phyloP scores from a whole-genome alignment of 1,140 invertebrate genomes.

The Phocides pigmalion region DNA sequence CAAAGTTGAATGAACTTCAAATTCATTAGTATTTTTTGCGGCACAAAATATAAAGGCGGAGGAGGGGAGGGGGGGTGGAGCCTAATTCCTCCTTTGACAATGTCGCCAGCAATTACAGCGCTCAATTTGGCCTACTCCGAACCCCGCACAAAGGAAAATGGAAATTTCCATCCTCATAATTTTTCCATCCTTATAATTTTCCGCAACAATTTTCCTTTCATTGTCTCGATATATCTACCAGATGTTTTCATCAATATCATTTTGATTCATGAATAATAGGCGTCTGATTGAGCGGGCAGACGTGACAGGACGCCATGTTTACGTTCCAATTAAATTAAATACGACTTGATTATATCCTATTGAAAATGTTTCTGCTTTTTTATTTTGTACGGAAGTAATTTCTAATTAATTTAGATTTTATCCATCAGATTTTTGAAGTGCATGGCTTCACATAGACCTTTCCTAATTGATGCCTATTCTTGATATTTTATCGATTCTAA shows the following conservation, averaged over 20 bases:
- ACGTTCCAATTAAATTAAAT: not conserved
- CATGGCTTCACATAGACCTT: too few relatives aligned
- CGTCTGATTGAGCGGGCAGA: slow-evolving; percentile 11
- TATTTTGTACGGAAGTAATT: too few relatives aligned
- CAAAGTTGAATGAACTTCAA: slow-evolving; percentile 1
- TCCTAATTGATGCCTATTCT: too few relatives aligned
- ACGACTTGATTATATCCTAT: not conserved
- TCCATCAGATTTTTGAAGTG: too few relatives aligned
- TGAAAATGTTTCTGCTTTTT: not conserved
- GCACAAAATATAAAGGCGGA: slow-evolving; percentile 16
- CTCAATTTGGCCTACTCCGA: slow-evolving; percentile 10
- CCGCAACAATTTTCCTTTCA: slow-evolving; percentile 18
- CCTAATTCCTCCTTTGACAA: slow-evolving; percentile 18
- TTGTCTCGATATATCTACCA: slow-evolving; percentile 15
- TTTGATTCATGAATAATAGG: not conserved
- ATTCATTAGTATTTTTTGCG: slow-evolving; percentile 30
- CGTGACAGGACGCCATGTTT: not conserved
- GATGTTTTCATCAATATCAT: slow-evolving; percentile 18
- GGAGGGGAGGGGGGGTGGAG: slow-evolving; percentile 2
- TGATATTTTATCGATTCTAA: too few relatives aligned
- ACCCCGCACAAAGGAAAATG: slow-evolving; percentile 24
- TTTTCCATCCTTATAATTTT: slow-evolving; percentile 26
- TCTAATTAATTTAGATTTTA: too few relatives aligned
- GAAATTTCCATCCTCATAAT: slow-evolving; percentile 21
- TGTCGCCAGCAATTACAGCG: slow-evolving; percentile 26